Evolutionary conservation across 1,140 invertebrate genomes (phyloP).

Genomic region (Samia ricini): DNA sequence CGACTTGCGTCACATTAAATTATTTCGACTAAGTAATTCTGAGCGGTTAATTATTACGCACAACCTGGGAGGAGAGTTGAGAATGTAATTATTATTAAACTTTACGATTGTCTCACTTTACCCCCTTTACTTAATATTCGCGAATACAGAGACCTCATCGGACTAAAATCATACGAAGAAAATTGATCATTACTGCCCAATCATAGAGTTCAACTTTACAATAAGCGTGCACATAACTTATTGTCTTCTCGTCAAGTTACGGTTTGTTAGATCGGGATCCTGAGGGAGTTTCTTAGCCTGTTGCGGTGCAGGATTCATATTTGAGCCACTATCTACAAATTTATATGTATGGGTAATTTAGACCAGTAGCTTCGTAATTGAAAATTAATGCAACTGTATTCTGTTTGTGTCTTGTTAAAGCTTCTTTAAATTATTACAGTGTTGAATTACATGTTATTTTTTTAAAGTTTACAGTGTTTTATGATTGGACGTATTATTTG

Average conservation of each 20-base stretch:
- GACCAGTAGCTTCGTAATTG: slow-evolving; percentile 20
- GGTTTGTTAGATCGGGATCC: slow-evolving; percentile 55
- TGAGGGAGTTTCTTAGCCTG: slow-evolving; percentile 72
- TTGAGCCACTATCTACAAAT: slow-evolving; percentile 61
- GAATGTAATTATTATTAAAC: slow-evolving; percentile 78
- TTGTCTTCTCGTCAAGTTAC: neutral
- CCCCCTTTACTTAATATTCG: slow-evolving; percentile 53
- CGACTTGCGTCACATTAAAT: slow-evolving; percentile 72
- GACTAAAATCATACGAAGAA: slow-evolving; percentile 18
- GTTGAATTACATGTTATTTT: neutral
- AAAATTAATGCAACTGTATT: slow-evolving; percentile 15
- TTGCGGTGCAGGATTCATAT: slow-evolving; percentile 70
- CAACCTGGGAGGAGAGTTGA: slow-evolving; percentile 72
- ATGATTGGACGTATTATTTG: too few species aligned
- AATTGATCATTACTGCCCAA: slow-evolving; percentile 21
- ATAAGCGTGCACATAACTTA: neutral
- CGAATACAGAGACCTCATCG: slow-evolving; percentile 30
- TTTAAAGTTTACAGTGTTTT: too few species aligned
- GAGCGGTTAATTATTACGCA: slow-evolving; percentile 77
- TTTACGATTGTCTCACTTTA: slow-evolving; percentile 78
- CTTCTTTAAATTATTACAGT: neutral
- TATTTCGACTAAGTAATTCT: slow-evolving; percentile 76
- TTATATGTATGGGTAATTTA: slow-evolving; percentile 36
- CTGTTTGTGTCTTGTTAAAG: neutral
- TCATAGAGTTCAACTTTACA: slow-evolving; percentile 36